A percentile compares a stretch with the other conserved stretches of the same genome.
phyloP scores from a whole-genome alignment of 2,888 invertebrate species.

The Ormyrus rosae region DNA sequence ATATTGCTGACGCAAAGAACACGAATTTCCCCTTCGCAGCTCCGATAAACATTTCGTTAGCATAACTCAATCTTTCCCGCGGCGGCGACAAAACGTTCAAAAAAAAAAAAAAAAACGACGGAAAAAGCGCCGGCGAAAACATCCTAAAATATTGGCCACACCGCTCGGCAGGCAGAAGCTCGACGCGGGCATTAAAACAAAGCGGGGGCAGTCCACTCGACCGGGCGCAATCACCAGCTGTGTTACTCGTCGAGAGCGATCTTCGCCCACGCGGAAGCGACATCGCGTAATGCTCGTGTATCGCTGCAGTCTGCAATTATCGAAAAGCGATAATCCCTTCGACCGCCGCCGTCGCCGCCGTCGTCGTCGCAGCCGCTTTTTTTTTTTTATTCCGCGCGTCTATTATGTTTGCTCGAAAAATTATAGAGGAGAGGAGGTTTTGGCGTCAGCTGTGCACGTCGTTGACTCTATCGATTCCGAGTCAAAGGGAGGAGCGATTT shows the following conservation, averaged over 20 bases:
- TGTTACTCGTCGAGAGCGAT: neutral
- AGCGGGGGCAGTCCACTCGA: neutral
- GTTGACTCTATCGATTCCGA: conserved; percentile 21
- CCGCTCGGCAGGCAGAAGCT: neutral
- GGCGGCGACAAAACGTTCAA: too few relatives aligned
- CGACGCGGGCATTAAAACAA: neutral
- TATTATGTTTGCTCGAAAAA: conserved; percentile 22
- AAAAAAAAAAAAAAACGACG: too few relatives aligned
- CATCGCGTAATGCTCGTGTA: neutral
- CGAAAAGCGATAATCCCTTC: conserved; percentile 48
- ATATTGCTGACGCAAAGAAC: too few relatives aligned
- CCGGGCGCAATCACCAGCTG: neutral
- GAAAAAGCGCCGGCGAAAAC: too few relatives aligned
- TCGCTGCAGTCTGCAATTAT: conserved; percentile 39
- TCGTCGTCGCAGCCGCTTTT: neutral
- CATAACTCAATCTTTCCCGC: too few relatives aligned
- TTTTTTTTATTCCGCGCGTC: neutral
- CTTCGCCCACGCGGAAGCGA: neutral
- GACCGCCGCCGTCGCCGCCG: neutral
- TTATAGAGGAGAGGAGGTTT: neutral
- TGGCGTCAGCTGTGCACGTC: neutral
- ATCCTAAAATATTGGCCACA: neutral
- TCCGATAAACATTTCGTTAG: too few relatives aligned
- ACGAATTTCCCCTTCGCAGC: too few relatives aligned
- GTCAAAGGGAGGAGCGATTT: neutral